Conservation (phyloP, 2,113 vertebrate species). For the Oplegnathus fasciatus region DNA sequence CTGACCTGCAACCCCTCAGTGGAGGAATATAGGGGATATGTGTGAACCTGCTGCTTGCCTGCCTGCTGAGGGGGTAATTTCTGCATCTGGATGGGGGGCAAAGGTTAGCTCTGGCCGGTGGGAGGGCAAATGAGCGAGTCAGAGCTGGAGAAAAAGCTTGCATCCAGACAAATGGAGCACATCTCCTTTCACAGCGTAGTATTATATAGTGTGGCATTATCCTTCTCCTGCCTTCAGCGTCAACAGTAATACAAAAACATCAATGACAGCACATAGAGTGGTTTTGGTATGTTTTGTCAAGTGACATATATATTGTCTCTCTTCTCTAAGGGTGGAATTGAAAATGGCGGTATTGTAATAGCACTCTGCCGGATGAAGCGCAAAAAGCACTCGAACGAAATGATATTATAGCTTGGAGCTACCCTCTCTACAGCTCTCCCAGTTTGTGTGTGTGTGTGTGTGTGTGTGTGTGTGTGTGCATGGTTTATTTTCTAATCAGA, state of each 20-base stretch:
- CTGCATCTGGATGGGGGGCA: constrained; percentile 76
- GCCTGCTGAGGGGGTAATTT: constrained; percentile 79
- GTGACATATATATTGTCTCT: constrained; percentile 76
- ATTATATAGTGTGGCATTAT: constrained; percentile 58
- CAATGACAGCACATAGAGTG: constrained; percentile 58
- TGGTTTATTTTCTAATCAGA: constrained; percentile 80
- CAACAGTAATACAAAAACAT: constrained; percentile 63
- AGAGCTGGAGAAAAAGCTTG: constrained; percentile 40
- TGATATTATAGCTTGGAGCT: constrained; percentile 80
- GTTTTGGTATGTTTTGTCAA: constrained; percentile 68
- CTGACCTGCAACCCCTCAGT: constrained; percentile 68
- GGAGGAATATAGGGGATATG: constrained; percentile 58
- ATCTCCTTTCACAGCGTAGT: constrained; percentile 44
- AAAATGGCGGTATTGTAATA: constrained; percentile 77
- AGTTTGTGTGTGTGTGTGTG: constrained; percentile 37
- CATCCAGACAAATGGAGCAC: constrained; percentile 70
- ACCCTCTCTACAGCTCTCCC: constrained; percentile 61
- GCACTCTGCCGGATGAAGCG: constrained; percentile 73
- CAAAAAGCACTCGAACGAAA: constrained; percentile 79
- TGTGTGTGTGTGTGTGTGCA: constrained; percentile 55
- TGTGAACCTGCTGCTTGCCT: constrained; percentile 68
- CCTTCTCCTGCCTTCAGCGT: constrained; percentile 70
- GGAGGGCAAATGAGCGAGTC: constrained; percentile 71
- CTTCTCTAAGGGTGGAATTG: constrained; percentile 74
- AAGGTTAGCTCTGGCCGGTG: constrained; percentile 71